Base-by-base conservation (phyloP, 2,888 invertebrate species). In the Melipona bicolor region DNA sequence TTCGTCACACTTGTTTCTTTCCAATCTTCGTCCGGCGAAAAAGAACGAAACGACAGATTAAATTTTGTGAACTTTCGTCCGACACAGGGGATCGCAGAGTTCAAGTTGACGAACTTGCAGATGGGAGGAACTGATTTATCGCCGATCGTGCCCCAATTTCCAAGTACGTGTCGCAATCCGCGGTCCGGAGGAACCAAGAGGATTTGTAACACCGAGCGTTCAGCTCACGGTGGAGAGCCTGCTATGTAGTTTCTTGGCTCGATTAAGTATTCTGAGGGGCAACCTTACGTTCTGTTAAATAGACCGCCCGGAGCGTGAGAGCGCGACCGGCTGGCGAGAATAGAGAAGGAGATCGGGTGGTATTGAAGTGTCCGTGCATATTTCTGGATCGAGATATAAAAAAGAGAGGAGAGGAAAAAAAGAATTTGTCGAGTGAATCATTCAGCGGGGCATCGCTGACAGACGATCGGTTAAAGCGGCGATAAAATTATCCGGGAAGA, bases 231-330 rank as follows among this genome's bases (percentile, higher is more conserved):
- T 61, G 70, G 11, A 61, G 52, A n/a, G 62, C 59, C 69, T 79
- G 76, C 79, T 61, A 5, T 59, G 13, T 56, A 79, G 77, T 69
- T 77, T 64, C 77, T 56, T 77, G 79, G 77, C 50, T 70, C 70
- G 77, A 62, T 56, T 68, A 79, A 49, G 65, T 32, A 70, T 77
- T 79, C 56, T 24, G 70, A 52, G 78, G 69, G 77, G 56, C 70
- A 79, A 77, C 69, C 70, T 65, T 71, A 64, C 62, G 50, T 65
- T 64, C 65, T 59, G 56, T 19, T 77, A 70, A 80, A 36, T 50
- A 78, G 77, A 43, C 36, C 59, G 56, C 17, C 70, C 24, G 64
- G 52, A 78, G 64, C 78, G 78, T 77, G 80, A 77, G 80, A 80
- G 65, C 52, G 61, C 64, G 82, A 65, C 64, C 76, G 69, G 78